Base-by-base conservation (phyloP, 2,888 invertebrate genomes). In the Cataglyphis cursor region DNA sequence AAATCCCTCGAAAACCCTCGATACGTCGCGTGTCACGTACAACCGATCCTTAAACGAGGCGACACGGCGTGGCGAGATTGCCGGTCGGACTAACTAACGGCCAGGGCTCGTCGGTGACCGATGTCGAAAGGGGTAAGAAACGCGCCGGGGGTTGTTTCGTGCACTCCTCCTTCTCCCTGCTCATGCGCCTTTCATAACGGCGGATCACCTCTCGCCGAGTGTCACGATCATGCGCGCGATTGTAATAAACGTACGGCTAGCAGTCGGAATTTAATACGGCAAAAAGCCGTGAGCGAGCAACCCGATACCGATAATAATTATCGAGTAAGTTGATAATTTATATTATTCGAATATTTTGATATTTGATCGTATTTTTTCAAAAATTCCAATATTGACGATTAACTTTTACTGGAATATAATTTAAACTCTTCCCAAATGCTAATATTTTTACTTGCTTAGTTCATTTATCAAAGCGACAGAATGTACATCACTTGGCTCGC, bases 1-100 rank as follows among this genome's bases (percentile, higher is more conserved):
- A 31, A 28, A 9, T 15, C n/a, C 41, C 38, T n/a, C n/a, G n/a
- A n/a, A n/a, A n/a, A n/a, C n/a, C n/a, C 18, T 15, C 21, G 10
- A 5, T 6, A 8, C 76, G n/a, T 28, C 44, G 41, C 44, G 8
- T 21, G 15, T 44, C 31, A 35, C 31, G 70, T 24, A n/a, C 48
- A 48, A 18, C n/a, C n/a, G 51, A n/a, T n/a, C 51, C 51, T n/a
- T n/a, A n/a, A n/a, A 78, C 82, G 81, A 51, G 64, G 83, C 82
- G 61, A 85, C 87, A 78, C 82, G 85, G 74, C 87, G 87, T 85
- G 88, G 87, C 89, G 90, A 88, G 92, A 87, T 89, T 89, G 91
- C 91, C 91, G 87, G 89, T 90, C 90, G 89, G 90, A 91, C 90
- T 88, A 89, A 91, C 90, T 88, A 89, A 88, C 91, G 89, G 92